Base-by-base conservation (phyloP, 2,797 vertebrate species). In the Melanogrammus aeglefinus region DNA sequence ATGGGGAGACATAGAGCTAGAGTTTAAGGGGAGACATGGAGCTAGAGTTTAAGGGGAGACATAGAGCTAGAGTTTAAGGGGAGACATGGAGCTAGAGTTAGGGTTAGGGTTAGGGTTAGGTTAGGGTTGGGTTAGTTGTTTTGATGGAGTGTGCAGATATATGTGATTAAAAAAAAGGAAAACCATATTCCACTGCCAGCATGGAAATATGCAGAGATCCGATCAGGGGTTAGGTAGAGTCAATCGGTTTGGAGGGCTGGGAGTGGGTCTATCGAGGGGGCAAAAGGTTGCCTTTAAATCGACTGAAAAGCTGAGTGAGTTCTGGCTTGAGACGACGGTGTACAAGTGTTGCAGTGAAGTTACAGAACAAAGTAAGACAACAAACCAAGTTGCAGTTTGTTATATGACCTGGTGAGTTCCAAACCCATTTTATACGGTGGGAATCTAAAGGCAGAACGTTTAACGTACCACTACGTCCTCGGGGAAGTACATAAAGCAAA, bases 401-500 rank as follows among this genome's bases (percentile, higher is more conserved):
- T 6, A 63, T n/a, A 63, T 24, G 57, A 63, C 21, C 57, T 24
- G 57, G n/a, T 63, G 57, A 63, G 57, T n/a, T 63, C 57, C 57
- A 63, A 63, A 63, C 6, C 57, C 8, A 8, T 63, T 63, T 7
- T 63, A n/a, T 24, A 13, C 76, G 47, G 76, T 81, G 35, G 51
- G 75, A 82, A 87, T 80, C 75, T 36, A 81, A 57, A 79, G 71
- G 21, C 41, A 81, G 24, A 38, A 51, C 76, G 44, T 8, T 51
- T 8, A 75, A 76, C n/a, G 29, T 18, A 70, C 39, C 13, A 27
- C 9, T 79, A 6, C 73, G 35, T 39, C 72, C 24, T 76, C 36
- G 66, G 76, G 31, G 18, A n/a, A 63, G 57, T 63, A 63, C 57
- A 63, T 63, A n/a, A 63, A 63, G n/a, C 6, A 63, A 63, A 38